Percentiles rank a stretch among this genome's conserved stretches.
These are phyloP conservation scores for Hedya salicella DNA, from an alignment of 2,888 invertebrate species.

Conservation along the genomic window DNA sequence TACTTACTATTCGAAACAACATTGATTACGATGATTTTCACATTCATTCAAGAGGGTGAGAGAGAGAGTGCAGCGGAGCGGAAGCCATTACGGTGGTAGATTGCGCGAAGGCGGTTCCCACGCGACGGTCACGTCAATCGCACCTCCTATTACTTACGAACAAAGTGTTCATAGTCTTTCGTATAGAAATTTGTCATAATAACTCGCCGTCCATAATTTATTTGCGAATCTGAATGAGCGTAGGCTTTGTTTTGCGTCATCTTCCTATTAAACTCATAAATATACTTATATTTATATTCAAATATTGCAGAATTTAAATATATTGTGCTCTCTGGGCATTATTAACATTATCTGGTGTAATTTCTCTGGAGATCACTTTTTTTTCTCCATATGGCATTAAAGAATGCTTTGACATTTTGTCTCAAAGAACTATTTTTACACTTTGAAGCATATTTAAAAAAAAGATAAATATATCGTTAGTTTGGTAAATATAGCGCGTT, in stretches of 20 bases:
- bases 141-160: slow-evolving; percentile 40
- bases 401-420: slow-evolving; percentile 70
- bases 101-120: slow-evolving; percentile 48
- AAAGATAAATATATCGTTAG: slow-evolving; percentile 78
- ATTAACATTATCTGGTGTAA: slow-evolving; percentile 60
- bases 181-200: slow-evolving; percentile 57
- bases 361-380: slow-evolving; percentile 32
- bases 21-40: background rate
- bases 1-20: background rate
- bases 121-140: slow-evolving; percentile 41
- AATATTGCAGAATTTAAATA: slow-evolving; percentile 53
- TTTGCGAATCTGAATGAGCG: slow-evolving; percentile 70
- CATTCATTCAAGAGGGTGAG: background rate
- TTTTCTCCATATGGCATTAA: slow-evolving; percentile 54
- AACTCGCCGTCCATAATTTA: slow-evolving; percentile 81
- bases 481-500: slow-evolving; percentile 77
- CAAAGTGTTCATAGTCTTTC: slow-evolving; percentile 38
- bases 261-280: slow-evolving; percentile 58
- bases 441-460: slow-evolving; percentile 73
- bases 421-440: slow-evolving; percentile 81
- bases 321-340: slow-evolving; percentile 68
- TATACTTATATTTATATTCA: slow-evolving; percentile 58
- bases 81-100: background rate
- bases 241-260: slow-evolving; percentile 59
- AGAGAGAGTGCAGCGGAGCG: background rate